These are phyloP conservation scores for Eueremaeus valkanovi DNA, from an alignment of 2,888 invertebrate genomes.

Conservation along the genomic window DNA sequence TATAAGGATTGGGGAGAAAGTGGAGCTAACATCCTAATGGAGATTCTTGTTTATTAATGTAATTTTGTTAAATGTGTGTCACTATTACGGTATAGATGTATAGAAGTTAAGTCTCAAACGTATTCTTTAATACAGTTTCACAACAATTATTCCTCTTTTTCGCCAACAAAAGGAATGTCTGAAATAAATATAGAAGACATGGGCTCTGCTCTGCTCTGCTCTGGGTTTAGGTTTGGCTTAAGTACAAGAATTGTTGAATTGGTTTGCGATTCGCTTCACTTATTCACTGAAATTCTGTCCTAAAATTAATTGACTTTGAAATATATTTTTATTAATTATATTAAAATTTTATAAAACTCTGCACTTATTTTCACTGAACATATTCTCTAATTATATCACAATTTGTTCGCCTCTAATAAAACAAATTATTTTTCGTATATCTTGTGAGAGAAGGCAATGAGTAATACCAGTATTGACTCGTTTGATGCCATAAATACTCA, in stretches of 20 bases:
- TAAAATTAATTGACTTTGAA: slow-evolving; percentile 29
- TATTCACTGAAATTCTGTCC: slow-evolving; percentile 6
- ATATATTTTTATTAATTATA: not conserved
- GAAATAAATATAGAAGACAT: not conserved
- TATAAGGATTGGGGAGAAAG: no score
- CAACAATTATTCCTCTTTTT: slow-evolving; percentile 27
- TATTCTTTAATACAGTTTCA: not conserved
- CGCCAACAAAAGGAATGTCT: slow-evolving; percentile 1
- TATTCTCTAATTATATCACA: not conserved
- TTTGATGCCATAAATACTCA: not conserved
- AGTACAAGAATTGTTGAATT: slow-evolving; percentile 32
- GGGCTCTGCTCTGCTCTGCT: not conserved
- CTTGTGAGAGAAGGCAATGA: no score
- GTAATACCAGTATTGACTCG: not conserved
- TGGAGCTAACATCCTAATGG: no score
- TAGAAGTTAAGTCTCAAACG: not conserved
- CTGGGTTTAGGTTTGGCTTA: not conserved
- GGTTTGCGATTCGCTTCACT: slow-evolving; percentile 18
- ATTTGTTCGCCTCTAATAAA: not conserved
- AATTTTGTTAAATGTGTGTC: not conserved
- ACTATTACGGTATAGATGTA: not conserved
- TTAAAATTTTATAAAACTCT: not conserved
- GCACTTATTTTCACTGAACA: slow-evolving; percentile 14
- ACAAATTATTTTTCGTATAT: not conserved
- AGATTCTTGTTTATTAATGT: no score